Conservation (phyloP, 2,797 vertebrate genomes). For the Tenualosa thibaudeaui region DNA sequence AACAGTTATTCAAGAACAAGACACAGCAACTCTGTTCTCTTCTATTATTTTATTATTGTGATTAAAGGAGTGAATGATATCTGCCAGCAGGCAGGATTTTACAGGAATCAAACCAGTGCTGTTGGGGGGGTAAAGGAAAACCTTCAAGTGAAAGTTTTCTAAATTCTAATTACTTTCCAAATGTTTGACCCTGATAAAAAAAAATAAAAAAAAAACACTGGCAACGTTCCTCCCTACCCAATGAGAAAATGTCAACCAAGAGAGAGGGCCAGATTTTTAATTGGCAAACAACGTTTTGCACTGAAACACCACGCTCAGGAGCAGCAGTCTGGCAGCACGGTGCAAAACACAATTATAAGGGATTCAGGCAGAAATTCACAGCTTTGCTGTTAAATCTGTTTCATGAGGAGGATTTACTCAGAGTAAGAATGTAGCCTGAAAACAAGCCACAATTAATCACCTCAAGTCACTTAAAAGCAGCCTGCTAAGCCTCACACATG, state of each 20-base stretch:
- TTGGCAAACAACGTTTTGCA: neutral
- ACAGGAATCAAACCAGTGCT: neutral
- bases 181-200: slow-evolving; percentile 19
- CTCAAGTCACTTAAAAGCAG: slow-evolving; percentile 50
- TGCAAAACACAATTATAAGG: neutral
- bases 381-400: slow-evolving; percentile 38
- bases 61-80: neutral
- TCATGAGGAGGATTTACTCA: slow-evolving; percentile 53
- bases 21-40: neutral
- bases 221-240: neutral
- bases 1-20: neutral
- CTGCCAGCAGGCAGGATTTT: neutral
- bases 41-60: neutral
- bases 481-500: slow-evolving; percentile 54
- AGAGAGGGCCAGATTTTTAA: slow-evolving; percentile 11
- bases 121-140: neutral
- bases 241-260: neutral
- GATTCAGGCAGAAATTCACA: slow-evolving; percentile 33
- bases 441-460: slow-evolving; percentile 57
- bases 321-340: neutral
- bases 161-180: slow-evolving; percentile 15
- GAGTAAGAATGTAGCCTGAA: slow-evolving; percentile 45
- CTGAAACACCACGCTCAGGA: neutral
- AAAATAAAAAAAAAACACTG: no score
- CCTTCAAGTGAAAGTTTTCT: neutral